These are phyloP conservation scores for Pachycephus smyrnensis DNA, from an alignment of 2,888 invertebrate genomes.

Conservation along the genomic window DNA sequence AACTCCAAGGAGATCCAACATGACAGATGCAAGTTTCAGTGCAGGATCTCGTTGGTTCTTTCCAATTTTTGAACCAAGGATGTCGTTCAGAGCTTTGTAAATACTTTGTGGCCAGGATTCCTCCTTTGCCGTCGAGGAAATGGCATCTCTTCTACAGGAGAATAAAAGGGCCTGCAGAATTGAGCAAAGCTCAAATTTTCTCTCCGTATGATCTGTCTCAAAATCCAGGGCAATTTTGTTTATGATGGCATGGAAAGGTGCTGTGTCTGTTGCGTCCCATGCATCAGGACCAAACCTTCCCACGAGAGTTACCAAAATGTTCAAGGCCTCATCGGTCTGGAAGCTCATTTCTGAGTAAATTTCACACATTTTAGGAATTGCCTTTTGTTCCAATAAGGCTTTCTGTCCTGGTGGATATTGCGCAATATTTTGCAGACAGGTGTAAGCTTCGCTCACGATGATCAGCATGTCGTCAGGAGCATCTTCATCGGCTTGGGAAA, in stretches of 20 bases:
- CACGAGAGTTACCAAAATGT: slow-evolving; percentile 81
- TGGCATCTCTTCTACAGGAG: slow-evolving; percentile 78
- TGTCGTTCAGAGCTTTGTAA: slow-evolving; percentile 85
- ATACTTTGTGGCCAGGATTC: slow-evolving; percentile 87
- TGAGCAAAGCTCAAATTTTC: slow-evolving; percentile 90
- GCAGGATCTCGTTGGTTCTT: slow-evolving; percentile 92
- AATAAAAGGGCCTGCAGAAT: slow-evolving; percentile 80
- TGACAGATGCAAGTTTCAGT: slow-evolving; percentile 83
- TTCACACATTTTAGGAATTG: slow-evolving; percentile 84
- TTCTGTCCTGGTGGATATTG: slow-evolving; percentile 82
- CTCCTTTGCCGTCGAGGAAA: slow-evolving; percentile 74
- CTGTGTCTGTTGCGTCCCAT: slow-evolving; percentile 81
- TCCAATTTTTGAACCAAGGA: slow-evolving; percentile 87
- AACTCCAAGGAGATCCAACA: slow-evolving; percentile 84
- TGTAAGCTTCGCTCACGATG: slow-evolving; percentile 87
- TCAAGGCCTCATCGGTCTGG: slow-evolving; percentile 89
- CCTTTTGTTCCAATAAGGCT: slow-evolving; percentile 81
- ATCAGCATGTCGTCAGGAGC: slow-evolving; percentile 89
- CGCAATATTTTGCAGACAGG: slow-evolving; percentile 86
- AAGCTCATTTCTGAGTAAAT: slow-evolving; percentile 90
- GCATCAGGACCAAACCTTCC: slow-evolving; percentile 78
- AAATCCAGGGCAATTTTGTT: slow-evolving; percentile 89
- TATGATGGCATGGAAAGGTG: slow-evolving; percentile 83
- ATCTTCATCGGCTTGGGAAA: slow-evolving; percentile 85
- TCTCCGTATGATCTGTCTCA: slow-evolving; percentile 87